phyloP scores from a whole-genome alignment of 2,888 invertebrate species.

The Chironomus riparius region DNA sequence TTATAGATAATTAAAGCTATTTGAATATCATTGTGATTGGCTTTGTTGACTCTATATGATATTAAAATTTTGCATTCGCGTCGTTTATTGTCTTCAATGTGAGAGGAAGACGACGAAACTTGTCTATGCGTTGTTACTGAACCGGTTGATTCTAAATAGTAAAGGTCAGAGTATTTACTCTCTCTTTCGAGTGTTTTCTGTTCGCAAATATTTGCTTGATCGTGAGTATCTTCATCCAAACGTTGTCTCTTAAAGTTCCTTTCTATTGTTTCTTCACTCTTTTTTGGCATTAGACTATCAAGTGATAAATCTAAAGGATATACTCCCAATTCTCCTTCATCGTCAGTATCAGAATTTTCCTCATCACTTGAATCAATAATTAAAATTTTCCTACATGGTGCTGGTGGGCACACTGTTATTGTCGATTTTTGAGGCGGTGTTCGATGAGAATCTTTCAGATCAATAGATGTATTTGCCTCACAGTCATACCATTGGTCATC shows the following conservation, averaged over 20 bases:
- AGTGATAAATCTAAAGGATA: neutral
- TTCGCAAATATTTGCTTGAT: neutral
- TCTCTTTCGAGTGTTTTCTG: neutral
- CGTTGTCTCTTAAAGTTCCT: neutral
- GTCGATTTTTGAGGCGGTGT: neutral
- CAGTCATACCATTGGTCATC: slow-evolving; percentile 10
- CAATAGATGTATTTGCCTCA: neutral
- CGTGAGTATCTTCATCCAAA: neutral
- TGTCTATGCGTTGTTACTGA: neutral
- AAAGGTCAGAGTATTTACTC: slow-evolving; percentile 3
- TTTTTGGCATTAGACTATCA: too few species aligned
- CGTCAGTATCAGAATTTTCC: neutral
- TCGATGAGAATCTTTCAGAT: neutral
- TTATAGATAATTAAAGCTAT: slow-evolving; percentile 16
- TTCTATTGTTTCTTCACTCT: neutral
- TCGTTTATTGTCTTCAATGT: too few species aligned
- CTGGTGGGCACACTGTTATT: neutral
- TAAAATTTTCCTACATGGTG: neutral
- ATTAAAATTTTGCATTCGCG: neutral
- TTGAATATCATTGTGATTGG: neutral
- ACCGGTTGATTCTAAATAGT: neutral
- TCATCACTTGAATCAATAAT: neutral
- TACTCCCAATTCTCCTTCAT: neutral
- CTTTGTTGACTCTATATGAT: slow-evolving; percentile 1
- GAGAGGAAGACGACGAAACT: neutral